Evolutionary conservation across 1,140 invertebrate genomes (phyloP).

Genomic region (Cryptotermes secundus): DNA sequence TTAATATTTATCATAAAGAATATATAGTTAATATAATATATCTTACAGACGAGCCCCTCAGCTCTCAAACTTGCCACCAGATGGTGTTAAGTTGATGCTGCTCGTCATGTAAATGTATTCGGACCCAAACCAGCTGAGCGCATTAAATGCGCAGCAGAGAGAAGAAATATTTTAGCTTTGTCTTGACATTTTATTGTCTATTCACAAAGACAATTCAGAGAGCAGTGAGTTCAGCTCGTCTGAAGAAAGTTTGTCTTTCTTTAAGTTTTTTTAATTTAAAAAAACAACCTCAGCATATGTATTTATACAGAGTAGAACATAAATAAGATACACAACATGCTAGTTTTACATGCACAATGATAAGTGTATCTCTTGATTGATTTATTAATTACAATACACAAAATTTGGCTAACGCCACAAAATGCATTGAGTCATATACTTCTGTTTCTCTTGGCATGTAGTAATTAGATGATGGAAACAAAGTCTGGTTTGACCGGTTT

Average conservation of each 20-base stretch:
- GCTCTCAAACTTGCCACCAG: conserved; percentile 33
- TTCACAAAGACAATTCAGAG: conserved; percentile 51
- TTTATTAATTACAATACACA: not conserved
- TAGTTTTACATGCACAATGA: not conserved
- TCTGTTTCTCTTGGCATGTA: not conserved
- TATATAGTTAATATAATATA: conserved; percentile 29
- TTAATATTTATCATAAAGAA: conserved; percentile 32
- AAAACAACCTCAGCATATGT: conserved; percentile 31
- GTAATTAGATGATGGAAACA: not conserved
- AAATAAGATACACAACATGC: conserved; percentile 32
- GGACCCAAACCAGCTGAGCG: conserved; percentile 50
- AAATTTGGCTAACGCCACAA: conserved; percentile 5
- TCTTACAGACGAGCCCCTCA: conserved; percentile 35
- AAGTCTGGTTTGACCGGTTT: not conserved
- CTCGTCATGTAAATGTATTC: conserved; percentile 42
- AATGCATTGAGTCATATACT: not conserved
- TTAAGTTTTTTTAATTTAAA: conserved; percentile 29
- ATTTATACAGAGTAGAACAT: conserved; percentile 29
- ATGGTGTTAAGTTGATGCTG: conserved; percentile 29
- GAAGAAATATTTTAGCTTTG: conserved; percentile 36
- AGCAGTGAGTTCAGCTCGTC: conserved; percentile 47
- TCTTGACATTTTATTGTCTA: conserved; percentile 48
- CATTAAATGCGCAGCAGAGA: conserved; percentile 32
- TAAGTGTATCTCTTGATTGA: not conserved
- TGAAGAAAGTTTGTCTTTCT: conserved; percentile 48